Evolutionary conservation across 2,797 vertebrate species (phyloP).

Genomic region (Triplophysa bombifrons): DNA sequence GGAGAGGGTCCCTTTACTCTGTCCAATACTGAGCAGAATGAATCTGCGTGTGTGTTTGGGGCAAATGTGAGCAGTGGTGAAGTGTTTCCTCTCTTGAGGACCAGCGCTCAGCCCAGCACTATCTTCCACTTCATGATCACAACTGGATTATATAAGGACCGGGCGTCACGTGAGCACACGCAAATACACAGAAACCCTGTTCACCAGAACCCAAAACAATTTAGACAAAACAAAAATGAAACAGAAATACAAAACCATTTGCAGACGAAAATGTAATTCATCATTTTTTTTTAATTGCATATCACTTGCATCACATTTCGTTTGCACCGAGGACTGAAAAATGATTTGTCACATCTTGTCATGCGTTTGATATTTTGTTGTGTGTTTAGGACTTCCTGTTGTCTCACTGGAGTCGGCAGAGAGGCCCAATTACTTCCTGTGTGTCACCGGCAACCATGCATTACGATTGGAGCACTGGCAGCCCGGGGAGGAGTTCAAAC

Average conservation of each 20-base stretch:
- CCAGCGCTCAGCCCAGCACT: conserved; percentile 68
- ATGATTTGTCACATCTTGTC: not conserved
- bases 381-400: conserved; percentile 79
- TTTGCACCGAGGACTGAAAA: no score
- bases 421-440: conserved; percentile 95
- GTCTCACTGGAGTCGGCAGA: conserved; percentile 95
- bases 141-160: conserved; percentile 88
- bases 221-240: not conserved
- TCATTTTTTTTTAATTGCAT: no score
- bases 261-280: no score
- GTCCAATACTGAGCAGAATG: conserved; percentile 82
- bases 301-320: no score
- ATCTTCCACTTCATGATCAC: conserved; percentile 98
- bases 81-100: conserved; percentile 86
- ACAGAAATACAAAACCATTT: not conserved
- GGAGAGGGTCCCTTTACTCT: conserved; percentile 93
- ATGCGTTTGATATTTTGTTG: not conserved
- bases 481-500: conserved; percentile 79
- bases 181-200: not conserved
- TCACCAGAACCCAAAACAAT: not conserved
- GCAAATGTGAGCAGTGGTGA: conserved; percentile 86
- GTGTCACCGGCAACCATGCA: conserved; percentile 73
- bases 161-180: conserved; percentile 83
- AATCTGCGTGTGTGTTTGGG: conserved; percentile 88
- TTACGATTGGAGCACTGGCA: conserved; percentile 87